Conservation (phyloP, 2,113 vertebrate species). For the Thomomys bottae region DNA sequence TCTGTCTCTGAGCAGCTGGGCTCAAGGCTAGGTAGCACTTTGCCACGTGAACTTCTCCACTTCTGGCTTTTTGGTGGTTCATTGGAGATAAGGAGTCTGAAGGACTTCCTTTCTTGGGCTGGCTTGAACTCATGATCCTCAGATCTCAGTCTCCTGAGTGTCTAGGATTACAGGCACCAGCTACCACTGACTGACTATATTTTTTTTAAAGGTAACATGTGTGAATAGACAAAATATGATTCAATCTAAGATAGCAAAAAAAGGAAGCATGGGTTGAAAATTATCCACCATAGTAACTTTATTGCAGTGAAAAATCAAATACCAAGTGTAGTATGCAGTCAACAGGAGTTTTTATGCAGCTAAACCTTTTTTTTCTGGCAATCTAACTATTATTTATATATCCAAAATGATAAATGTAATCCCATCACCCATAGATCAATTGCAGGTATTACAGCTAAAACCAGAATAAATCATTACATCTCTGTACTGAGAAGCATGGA, state of each 20-base stretch:
- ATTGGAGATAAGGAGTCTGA: too few relatives aligned
- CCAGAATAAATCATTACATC: conserved; percentile 83
- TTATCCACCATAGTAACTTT: conserved; percentile 77
- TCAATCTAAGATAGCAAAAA: conserved; percentile 77
- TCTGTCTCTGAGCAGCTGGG: too few relatives aligned
- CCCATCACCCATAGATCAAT: conserved; percentile 84
- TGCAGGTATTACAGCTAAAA: conserved; percentile 85
- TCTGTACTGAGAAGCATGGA: conserved; percentile 68
- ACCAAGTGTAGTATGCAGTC: conserved; percentile 74
- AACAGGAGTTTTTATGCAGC: conserved; percentile 79
- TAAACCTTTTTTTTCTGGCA: conserved; percentile 76
- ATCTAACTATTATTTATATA: conserved; percentile 76
- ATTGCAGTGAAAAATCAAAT: conserved; percentile 78
- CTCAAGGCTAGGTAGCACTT: too few relatives aligned
- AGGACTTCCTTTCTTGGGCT: too few relatives aligned
- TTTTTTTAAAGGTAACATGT: conserved; percentile 74
- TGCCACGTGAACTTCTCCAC: too few relatives aligned
- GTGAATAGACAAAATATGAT: conserved; percentile 73
- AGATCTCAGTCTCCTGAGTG: too few relatives aligned
- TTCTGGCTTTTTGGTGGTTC: too few relatives aligned
- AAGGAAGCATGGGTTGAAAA: conserved; percentile 80
- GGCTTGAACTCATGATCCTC: too few relatives aligned
- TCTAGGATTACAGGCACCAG: too few relatives aligned
- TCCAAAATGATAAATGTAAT: conserved; percentile 85
- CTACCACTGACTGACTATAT: neutral